Conservation (phyloP, 2,113 vertebrate genomes). For the Dissostichus mawsoni region DNA sequence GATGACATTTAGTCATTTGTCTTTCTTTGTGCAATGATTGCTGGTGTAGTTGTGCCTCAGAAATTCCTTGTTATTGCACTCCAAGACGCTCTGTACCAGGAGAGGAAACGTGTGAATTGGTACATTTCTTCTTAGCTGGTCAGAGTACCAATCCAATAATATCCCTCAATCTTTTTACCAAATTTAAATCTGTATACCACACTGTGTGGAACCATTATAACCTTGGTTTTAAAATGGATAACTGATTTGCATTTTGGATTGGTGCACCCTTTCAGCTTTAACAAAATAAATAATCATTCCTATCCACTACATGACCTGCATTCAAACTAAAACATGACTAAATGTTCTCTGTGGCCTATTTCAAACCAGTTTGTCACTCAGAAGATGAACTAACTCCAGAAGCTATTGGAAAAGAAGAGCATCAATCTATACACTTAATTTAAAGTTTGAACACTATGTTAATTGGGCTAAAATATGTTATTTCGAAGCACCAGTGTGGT, state of each 20-base stretch:
- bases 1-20: not conserved
- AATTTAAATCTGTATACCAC: not conserved
- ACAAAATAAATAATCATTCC: too few species aligned
- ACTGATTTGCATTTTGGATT: not conserved
- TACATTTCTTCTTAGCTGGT: too few species aligned
- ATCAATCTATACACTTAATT: not conserved
- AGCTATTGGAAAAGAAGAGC: not conserved
- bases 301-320: not conserved
- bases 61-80: not conserved
- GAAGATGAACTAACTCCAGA: not conserved
- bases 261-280: not conserved
- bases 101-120: too few species aligned
- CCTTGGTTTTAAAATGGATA: too few species aligned
- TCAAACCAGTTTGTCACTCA: not conserved
- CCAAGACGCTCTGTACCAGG: not conserved
- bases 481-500: conserved; percentile 14
- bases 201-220: not conserved
- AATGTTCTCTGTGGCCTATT: not conserved
- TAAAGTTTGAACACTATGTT: conserved; percentile 18
- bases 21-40: not conserved
- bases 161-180: too few species aligned
- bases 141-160: not conserved
- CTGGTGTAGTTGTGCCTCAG: not conserved
- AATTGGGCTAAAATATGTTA: conserved; percentile 17
- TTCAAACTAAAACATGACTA: not conserved